Percentiles rank a stretch among this genome's conserved stretches.
phyloP scores from a whole-genome alignment of 2,797 vertebrate species.

The Diceros bicornis region DNA sequence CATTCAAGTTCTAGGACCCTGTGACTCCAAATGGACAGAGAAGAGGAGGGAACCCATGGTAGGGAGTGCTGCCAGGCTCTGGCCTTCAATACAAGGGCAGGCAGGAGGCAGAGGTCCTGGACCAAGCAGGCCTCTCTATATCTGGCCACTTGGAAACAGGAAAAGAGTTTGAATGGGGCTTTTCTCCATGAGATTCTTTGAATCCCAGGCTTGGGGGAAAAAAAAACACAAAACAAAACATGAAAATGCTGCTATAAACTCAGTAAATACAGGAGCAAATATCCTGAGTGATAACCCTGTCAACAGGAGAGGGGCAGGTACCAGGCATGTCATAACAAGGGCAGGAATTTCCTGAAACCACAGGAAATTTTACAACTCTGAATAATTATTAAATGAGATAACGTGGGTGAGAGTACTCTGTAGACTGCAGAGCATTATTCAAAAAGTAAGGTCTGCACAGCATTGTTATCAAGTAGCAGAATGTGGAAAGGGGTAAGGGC shows the following conservation, averaged over 20 bases:
- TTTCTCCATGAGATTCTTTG: constrained; percentile 19
- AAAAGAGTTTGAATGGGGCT: background rate
- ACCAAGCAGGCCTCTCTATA: background rate
- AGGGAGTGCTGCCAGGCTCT: background rate
- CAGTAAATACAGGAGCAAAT: background rate
- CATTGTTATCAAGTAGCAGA: background rate
- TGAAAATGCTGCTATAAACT: background rate
- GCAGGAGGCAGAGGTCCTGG: background rate
- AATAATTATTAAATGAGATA: background rate
- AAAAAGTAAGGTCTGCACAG: background rate
- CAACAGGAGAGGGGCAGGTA: background rate
- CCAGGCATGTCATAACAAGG: constrained; percentile 45
- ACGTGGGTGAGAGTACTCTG: background rate
- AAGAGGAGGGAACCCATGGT: background rate
- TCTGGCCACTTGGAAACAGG: background rate
- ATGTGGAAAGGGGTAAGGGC: background rate
- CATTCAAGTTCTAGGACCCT: background rate
- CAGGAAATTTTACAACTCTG: constrained; percentile 9
- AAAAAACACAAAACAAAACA: background rate
- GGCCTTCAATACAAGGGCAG: background rate
- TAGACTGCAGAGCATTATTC: background rate
- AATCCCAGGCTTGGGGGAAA: background rate
- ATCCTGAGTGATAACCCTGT: background rate
- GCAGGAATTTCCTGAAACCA: constrained; percentile 24
- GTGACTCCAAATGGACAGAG: background rate